These are phyloP conservation scores for Triplophysa tibetana DNA, from an alignment of 2,113 vertebrate genomes.

Conservation along the genomic window DNA sequence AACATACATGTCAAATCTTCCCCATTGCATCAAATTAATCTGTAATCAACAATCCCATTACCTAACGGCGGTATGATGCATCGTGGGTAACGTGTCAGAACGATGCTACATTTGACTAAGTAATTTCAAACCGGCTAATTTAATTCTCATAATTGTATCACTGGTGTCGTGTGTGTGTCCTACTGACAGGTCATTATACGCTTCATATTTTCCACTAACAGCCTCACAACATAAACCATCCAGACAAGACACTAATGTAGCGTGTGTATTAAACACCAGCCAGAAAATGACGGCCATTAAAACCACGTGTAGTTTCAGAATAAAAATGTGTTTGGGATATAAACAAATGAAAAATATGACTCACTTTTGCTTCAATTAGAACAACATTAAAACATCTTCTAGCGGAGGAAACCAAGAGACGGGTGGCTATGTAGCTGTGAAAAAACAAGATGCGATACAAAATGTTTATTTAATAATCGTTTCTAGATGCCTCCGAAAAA, in stretches of 20 bases:
- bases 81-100: neutral
- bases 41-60: neutral
- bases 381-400: neutral
- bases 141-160: conserved; percentile 27
- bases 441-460: no score
- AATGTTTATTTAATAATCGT: no score
- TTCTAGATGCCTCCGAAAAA: no score
- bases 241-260: neutral
- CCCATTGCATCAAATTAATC: neutral
- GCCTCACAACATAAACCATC: neutral
- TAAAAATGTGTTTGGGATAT: neutral
- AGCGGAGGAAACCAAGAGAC: no score
- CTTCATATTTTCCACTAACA: conserved; percentile 1
- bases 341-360: neutral
- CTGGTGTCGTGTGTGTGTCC: conserved; percentile 16
- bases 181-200: conserved; percentile 3
- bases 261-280: neutral
- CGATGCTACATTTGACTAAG: conserved; percentile 17
- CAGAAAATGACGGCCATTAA: neutral
- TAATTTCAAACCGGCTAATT: conserved; percentile 18
- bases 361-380: no score
- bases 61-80: neutral
- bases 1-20: neutral
- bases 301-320: neutral
- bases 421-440: no score